Conservation (phyloP, 1,140 invertebrate genomes). For the Saccostrea echinata region DNA sequence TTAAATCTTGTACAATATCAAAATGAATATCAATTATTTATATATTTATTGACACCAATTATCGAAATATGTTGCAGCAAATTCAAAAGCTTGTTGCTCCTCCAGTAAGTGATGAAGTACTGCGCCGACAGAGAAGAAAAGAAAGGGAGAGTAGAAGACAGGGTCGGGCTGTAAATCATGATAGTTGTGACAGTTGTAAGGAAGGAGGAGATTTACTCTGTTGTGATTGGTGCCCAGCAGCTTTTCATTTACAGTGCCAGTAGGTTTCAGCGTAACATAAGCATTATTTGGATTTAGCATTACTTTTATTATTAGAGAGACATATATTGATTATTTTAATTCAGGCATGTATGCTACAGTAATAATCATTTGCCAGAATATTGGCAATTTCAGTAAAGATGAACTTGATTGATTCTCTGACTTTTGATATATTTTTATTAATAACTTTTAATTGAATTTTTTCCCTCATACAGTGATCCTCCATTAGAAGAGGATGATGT, state of each 20-base stretch:
- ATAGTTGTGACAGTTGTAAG: slow-evolving; percentile 90
- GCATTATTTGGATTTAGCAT: not conserved
- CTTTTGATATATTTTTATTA: no score
- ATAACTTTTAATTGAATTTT: not conserved
- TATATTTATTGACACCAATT: no score
- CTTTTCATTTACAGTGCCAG: slow-evolving; percentile 97
- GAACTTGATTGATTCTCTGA: no score
- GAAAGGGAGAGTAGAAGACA: slow-evolving; percentile 89
- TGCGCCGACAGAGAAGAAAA: slow-evolving; percentile 80
- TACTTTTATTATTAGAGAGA: not conserved
- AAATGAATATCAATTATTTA: no score
- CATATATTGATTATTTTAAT: not conserved
- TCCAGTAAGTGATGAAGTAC: slow-evolving; percentile 86
- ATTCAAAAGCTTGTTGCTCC: slow-evolving; percentile 93
- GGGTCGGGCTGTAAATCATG: slow-evolving; percentile 94
- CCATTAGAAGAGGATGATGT: slow-evolving; percentile 93
- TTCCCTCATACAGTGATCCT: slow-evolving; percentile 87
- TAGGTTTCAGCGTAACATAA: slow-evolving; percentile 82
- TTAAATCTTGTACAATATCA: no score
- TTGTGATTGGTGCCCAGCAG: slow-evolving; percentile 96
- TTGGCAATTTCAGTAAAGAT: no score
- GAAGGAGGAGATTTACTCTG: slow-evolving; percentile 97
- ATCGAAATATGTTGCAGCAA: slow-evolving; percentile 84
- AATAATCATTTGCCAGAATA: no score
- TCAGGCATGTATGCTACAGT: no score